phyloP scores from a whole-genome alignment of 2,113 vertebrate genomes.

The Cyanocitta stelleri region DNA sequence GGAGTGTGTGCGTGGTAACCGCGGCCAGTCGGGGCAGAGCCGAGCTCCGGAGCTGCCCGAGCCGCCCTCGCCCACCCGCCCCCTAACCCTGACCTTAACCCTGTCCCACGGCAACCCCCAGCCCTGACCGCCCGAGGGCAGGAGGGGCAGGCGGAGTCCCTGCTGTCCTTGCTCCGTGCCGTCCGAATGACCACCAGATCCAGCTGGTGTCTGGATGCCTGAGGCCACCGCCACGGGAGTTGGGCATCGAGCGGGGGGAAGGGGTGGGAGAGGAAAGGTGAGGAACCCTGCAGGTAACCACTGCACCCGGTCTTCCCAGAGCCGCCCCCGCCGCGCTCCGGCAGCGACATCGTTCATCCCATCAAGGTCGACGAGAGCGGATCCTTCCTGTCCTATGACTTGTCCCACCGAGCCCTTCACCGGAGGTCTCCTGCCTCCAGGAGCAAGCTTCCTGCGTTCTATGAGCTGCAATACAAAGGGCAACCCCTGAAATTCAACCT shows the following conservation, averaged over 20 bases:
- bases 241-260: background rate
- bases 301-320: background rate
- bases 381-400: conserved; percentile 85
- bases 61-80: too few species aligned
- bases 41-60: background rate
- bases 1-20: background rate
- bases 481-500: conserved; percentile 84
- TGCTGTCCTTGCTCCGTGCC: background rate
- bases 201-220: background rate
- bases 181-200: accelerated
- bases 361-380: conserved; percentile 83
- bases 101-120: background rate
- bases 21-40: background rate
- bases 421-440: conserved; percentile 70
- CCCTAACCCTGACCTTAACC: background rate
- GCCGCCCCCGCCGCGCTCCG: background rate
- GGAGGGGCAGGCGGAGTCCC: background rate
- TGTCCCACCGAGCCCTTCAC: conserved; percentile 78
- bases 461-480: conserved; percentile 75
- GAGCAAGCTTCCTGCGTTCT: conserved; percentile 65
- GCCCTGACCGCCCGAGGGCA: background rate
- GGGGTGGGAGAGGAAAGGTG: background rate
- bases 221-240: background rate
- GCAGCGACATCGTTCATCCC: conserved; percentile 85
- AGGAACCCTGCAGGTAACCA: background rate